These are phyloP conservation scores for Oscheius sp. DNA, from an alignment of 2,888 invertebrate genomes.

Conservation along the genomic window DNA sequence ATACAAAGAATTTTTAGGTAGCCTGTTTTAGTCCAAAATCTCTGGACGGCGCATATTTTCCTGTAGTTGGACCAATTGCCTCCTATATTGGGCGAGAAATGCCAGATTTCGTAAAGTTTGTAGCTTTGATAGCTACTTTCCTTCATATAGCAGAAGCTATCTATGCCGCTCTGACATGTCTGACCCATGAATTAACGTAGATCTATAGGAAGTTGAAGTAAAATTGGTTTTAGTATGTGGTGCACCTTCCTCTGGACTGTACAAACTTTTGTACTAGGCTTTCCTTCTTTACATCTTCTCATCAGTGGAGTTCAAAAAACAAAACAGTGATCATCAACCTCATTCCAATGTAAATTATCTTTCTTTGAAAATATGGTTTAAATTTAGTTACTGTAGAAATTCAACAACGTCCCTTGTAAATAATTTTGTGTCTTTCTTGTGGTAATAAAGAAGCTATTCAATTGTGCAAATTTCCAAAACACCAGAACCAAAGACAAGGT, in stretches of 20 bases:
- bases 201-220: slow-evolving; percentile 18
- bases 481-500: too few relatives aligned
- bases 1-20: slow-evolving; percentile 9
- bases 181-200: slow-evolving; percentile 11
- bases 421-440: too few relatives aligned
- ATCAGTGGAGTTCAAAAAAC: slow-evolving; percentile 16
- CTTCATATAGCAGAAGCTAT: slow-evolving; percentile 27
- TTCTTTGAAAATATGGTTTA: background rate
- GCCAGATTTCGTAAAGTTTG: slow-evolving; percentile 18
- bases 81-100: slow-evolving; percentile 20
- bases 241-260: slow-evolving; percentile 26
- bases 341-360: slow-evolving; percentile 3
- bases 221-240: background rate
- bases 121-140: slow-evolving; percentile 1
- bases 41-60: slow-evolving; percentile 18
- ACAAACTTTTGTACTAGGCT: slow-evolving; percentile 34
- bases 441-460: too few relatives aligned
- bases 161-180: slow-evolving; percentile 16
- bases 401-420: too few relatives aligned
- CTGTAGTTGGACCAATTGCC: slow-evolving; percentile 30
- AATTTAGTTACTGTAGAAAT: background rate
- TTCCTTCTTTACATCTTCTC: slow-evolving; percentile 33
- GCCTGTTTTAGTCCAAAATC: slow-evolving; percentile 17
- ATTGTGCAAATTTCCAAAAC: too few relatives aligned
- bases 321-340: slow-evolving; percentile 25